Evolutionary conservation across 2,888 invertebrate species (phyloP), one percentile per base, ranked within the genome.

Genomic region (Drosophila colorata): DNA sequence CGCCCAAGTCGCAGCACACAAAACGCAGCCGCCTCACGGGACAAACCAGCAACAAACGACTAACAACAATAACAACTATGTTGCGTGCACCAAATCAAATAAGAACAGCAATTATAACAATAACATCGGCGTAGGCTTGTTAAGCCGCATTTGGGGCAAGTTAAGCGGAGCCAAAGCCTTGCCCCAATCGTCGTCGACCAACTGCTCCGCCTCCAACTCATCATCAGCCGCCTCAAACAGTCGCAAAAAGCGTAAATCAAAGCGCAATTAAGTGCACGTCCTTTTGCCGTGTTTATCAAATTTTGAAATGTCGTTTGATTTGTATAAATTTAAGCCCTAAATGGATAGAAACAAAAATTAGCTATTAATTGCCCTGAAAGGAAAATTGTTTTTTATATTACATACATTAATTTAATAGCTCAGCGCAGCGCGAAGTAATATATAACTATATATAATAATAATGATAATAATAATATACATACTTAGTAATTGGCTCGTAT

Each of bases 221-320:
- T 48, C 73, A 41, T 9, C 68, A 52, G 47, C 56, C 52, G 59
- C 52, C 53, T 55, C 31, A 58, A 82, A 48, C 47, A 89, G 84
- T 81, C 91, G 90, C 61, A 90, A 89, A 71, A 90, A 90, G 70
- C 88, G 91, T 71, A 90, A 90, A 79, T 80, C 86, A 4, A 91
- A 89, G 65, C 90, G 88, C 49, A 89, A 85, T 66, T 76, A 64
- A 48, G 61, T 52, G 51, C 23, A 67, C 16, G 53, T 52, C 51
- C 41, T 56, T 40, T 43, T 48, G 46, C 43, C 66, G 38, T 41
- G 38, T 59, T 63, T 58, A 44, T 57, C 31, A 46, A 35, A 31
- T 53, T 70, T 71, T 44, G 43, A 56, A 66, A 46, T 63, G 37
- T 69, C 64, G 51, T 53, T 82, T 80, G 58, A 73, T 68, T 76